Conservation (phyloP, 2,797 vertebrate species). For the Ataeniobius toweri region DNA sequence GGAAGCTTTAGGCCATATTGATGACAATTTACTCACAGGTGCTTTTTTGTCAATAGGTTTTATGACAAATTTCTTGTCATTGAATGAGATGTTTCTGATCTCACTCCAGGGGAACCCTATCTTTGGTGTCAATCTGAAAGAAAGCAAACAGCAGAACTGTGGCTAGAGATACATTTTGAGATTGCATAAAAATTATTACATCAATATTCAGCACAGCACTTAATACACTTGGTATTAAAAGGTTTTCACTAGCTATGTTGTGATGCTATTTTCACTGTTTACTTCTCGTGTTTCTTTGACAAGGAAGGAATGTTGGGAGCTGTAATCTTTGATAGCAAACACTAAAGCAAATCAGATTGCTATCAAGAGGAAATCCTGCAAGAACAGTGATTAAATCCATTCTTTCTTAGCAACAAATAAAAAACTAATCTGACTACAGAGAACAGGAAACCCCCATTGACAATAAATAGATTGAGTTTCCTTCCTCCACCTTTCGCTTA, state of each 20-base stretch:
- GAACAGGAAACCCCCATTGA: constrained; percentile 8
- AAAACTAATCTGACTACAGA: constrained; percentile 1
- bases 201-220: neutral
- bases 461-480: constrained; percentile 37
- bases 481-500: constrained; percentile 20
- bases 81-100: constrained; percentile 98
- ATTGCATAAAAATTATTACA: neutral
- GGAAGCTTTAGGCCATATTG: neutral
- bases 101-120: constrained; percentile 99
- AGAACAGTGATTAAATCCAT: constrained; percentile 24
- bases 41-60: constrained; percentile 99
- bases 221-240: neutral
- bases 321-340: constrained; percentile 19
- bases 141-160: neutral
- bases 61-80: constrained; percentile 98
- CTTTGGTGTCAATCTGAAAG: constrained; percentile 92
- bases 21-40: constrained; percentile 84
- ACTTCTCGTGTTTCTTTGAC: neutral
- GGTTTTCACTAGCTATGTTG: neutral
- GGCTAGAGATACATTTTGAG: neutral
- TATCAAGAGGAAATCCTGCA: constrained; percentile 41
- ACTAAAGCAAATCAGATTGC: neutral
- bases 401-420: constrained; percentile 13
- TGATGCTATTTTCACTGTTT: neutral
- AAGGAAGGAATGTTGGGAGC: neutral